A percentile compares a stretch with the other conserved stretches of the same genome.
phyloP scores from a whole-genome alignment of 2,113 vertebrate genomes.

The Microcebus jonahi region DNA sequence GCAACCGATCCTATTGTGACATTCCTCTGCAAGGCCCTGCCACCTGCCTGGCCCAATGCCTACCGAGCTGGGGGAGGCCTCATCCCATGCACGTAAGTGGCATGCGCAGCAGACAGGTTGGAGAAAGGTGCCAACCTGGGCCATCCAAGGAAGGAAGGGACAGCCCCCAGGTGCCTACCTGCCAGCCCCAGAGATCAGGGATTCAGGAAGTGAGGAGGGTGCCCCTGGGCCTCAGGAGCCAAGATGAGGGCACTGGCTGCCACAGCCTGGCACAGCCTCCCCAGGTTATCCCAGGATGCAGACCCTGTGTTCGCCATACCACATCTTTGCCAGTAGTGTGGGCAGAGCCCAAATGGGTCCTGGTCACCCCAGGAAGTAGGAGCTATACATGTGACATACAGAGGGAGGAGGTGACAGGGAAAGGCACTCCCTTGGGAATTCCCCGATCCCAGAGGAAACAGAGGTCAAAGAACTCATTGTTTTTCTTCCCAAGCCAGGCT shows the following conservation, averaged over 20 bases:
- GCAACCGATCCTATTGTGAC: not conserved
- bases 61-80: not conserved
- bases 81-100: not conserved
- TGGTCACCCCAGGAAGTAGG: not conserved
- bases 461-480: slow-evolving; percentile 14
- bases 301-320: not conserved
- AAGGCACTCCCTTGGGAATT: slow-evolving; percentile 40
- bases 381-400: not conserved
- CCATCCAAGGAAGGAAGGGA: not conserved
- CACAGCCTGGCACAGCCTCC: not conserved
- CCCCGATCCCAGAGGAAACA: not conserved
- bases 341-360: not conserved
- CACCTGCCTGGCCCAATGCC: not conserved
- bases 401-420: not conserved
- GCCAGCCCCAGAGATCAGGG: not conserved
- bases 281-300: not conserved
- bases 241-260: not conserved
- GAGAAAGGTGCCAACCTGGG: not conserved
- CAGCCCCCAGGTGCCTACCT: not conserved
- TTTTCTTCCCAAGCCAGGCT: not conserved
- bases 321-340: not conserved
- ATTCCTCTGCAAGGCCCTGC: not conserved
- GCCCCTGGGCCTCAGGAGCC: not conserved
- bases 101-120: not conserved
- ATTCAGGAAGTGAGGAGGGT: not conserved